Evolutionary conservation across 2,797 vertebrate genomes (phyloP).

Genomic region (Sebastes alutus): DNA sequence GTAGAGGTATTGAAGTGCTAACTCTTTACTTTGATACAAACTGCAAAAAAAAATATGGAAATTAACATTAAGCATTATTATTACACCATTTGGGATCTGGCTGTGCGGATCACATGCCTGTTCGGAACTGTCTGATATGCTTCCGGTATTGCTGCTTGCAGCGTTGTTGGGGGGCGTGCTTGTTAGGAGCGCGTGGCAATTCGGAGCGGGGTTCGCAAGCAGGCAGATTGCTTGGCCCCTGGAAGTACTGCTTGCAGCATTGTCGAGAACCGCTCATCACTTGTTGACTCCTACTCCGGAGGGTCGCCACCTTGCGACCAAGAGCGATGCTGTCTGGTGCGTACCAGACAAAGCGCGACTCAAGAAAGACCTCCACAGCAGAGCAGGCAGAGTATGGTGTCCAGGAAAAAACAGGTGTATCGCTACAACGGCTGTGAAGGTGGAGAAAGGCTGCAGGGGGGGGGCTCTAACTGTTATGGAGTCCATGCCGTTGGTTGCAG

Average conservation of each 20-base stretch:
- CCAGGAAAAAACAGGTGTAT: neutral
- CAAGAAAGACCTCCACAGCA: neutral
- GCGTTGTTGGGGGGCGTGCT: too few species aligned
- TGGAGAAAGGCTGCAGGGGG: neutral
- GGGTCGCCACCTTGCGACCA: neutral
- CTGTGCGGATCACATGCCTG: too few species aligned
- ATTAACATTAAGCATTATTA: neutral
- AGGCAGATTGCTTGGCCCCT: too few species aligned
- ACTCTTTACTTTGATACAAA: neutral
- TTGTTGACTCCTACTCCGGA: too few species aligned
- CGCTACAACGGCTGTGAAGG: neutral
- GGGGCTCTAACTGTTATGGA: neutral
- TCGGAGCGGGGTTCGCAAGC: too few species aligned
- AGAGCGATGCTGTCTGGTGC: neutral
- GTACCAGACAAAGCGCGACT: neutral
- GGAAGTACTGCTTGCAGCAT: too few species aligned
- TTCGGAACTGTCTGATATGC: too few species aligned
- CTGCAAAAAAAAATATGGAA: neutral
- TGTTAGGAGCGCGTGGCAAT: too few species aligned
- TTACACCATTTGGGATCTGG: too few species aligned
- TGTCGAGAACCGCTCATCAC: too few species aligned
- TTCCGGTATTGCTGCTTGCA: too few species aligned
- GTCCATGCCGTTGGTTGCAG: neutral
- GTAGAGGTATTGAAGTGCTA: neutral
- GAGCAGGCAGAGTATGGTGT: neutral